A percentile compares a stretch with the other conserved stretches of the same genome.
Conservation (phyloP, 2,888 invertebrate species). For the Brachycybe producta region DNA sequence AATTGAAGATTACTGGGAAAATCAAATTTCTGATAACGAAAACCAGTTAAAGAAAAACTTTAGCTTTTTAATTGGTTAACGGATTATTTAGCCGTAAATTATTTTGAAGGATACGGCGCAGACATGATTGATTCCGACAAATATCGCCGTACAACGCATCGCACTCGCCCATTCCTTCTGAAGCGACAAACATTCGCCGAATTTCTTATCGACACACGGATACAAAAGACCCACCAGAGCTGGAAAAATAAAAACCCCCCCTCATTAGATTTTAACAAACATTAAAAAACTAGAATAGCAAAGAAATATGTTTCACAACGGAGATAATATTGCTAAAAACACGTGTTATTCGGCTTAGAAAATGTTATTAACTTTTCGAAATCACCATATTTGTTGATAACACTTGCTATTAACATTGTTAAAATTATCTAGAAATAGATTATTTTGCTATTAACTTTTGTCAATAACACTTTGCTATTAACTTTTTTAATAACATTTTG, state of each 20-base stretch:
- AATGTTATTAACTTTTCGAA: too few relatives aligned
- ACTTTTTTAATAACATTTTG: too few relatives aligned
- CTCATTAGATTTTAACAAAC: too few relatives aligned
- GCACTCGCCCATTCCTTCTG: slow-evolving; percentile 37
- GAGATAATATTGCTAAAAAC: too few relatives aligned
- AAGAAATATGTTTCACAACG: too few relatives aligned
- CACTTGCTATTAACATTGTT: too few relatives aligned
- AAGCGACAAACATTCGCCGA: slow-evolving; percentile 30
- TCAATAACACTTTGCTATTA: too few relatives aligned
- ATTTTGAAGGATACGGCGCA: slow-evolving; percentile 33
- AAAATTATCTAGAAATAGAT: too few relatives aligned
- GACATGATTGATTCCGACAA: slow-evolving; percentile 39
- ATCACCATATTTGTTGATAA: too few relatives aligned
- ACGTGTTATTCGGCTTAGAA: too few relatives aligned
- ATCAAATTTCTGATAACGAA: slow-evolving; percentile 33
- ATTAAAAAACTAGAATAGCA: too few relatives aligned
- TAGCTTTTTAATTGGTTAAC: not conserved
- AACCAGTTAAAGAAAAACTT: slow-evolving; percentile 1
- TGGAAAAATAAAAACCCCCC: slow-evolving; percentile 25
- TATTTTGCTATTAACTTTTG: too few relatives aligned
- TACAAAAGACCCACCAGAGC: slow-evolving; percentile 35
- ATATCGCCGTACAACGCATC: slow-evolving; percentile 37
- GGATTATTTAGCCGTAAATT: not conserved
- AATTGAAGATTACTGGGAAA: slow-evolving; percentile 37
- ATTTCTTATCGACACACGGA: slow-evolving; percentile 33